Base-by-base conservation (phyloP, 2,888 invertebrate species). In the Drosophila falleni region DNA sequence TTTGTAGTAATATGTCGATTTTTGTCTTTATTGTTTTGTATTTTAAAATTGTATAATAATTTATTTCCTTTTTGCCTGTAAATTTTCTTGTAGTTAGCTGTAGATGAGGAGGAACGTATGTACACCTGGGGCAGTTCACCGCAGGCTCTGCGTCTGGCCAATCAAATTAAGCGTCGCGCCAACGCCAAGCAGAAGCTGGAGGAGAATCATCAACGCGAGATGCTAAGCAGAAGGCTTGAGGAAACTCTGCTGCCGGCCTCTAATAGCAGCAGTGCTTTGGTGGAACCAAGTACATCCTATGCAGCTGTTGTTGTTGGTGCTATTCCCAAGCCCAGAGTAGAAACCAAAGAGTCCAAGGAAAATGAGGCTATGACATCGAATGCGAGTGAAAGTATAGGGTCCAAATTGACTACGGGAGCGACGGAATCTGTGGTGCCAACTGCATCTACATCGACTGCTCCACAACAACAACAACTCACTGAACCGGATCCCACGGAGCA, bases 91-190 rank as follows among this genome's bases (percentile, higher is more conserved):
- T 80, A 96, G 96, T 93, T 96, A 89, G 96, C 95, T 39, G 94
- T 96, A 66, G 94, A 95, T 71, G 93, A 93, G 15, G 93, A 94
- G 61, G 95, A 96, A 89, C 94, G 94, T 78, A 93, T 97, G 54
- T 96, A 95, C 89, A 94, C 94, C 0, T 97, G 97, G 97, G 97
- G 97, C 3, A 94, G 95, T 46, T 96, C 96, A 89, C 97, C 97
- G 0, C 96, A 96, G 91, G 95, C 95, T 66, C 92, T 97, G 8
- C 93, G 96, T 51, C 91, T 95, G 26, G 95, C 95, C 62, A 95
- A 95, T 71, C 95, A 95, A 90, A 94, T 94, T 4, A 94, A 94
- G 84, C 94, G 95, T 56, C 93, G 94, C 63, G 93, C 94, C 5
- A 94, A 94, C 77, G 92, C 94, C 44, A 92, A 93, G 53, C 94